Evolutionary conservation across 35 echinoderm and acorn worm species (phyloP).

Genomic region (Lytechinus pictus): DNA sequence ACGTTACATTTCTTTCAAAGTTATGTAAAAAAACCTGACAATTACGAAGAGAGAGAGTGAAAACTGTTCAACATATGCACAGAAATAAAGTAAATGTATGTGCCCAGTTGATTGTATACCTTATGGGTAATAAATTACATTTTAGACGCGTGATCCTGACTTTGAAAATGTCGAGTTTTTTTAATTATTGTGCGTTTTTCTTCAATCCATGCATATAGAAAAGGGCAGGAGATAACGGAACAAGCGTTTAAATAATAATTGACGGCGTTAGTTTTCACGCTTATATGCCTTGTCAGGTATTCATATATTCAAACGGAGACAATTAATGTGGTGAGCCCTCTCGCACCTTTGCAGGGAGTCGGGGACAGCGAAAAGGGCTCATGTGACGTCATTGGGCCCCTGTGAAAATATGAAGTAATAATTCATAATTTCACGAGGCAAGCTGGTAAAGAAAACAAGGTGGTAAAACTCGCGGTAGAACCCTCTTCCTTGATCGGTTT

Average conservation of each 20-base stretch:
- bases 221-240: background rate
- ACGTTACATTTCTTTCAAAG: too few relatives aligned
- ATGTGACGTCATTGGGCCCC: background rate
- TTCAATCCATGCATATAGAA: background rate
- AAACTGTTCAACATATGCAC: too few relatives aligned
- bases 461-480: background rate
- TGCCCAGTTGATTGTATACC: too few relatives aligned
- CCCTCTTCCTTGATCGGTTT: background rate
- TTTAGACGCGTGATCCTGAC: too few relatives aligned
- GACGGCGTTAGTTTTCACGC: background rate
- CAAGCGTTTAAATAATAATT: slow-evolving; percentile 1
- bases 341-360: background rate
- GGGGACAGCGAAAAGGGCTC: background rate
- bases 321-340: background rate
- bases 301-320: background rate
- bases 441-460: background rate
- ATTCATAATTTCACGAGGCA: background rate
- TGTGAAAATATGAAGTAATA: slow-evolving; percentile 11
- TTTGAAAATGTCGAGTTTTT: background rate
- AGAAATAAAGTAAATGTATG: too few relatives aligned
- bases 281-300: background rate
- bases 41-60: too few relatives aligned
- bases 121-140: too few relatives aligned
- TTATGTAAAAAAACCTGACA: too few relatives aligned
- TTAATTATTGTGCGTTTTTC: background rate